These are phyloP conservation scores for Anagyrus pseudococci DNA, from an alignment of 2,888 invertebrate species.

Conservation along the genomic window DNA sequence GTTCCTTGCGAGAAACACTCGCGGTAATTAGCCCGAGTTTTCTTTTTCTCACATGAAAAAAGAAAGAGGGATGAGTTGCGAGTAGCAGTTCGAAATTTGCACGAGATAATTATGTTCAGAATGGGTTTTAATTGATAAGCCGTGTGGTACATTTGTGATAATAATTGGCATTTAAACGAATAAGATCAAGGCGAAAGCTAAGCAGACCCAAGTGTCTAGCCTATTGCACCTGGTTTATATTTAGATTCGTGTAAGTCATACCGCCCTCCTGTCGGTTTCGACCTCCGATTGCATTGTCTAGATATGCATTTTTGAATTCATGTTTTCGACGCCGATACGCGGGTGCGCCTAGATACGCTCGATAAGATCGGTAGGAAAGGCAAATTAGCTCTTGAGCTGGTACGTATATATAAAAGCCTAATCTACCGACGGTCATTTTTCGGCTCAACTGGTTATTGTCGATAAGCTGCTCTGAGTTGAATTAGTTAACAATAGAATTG, in stretches of 20 bases:
- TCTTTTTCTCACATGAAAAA: conserved; percentile 13
- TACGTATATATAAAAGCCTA: conserved; percentile 4
- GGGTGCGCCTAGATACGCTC: conserved; percentile 8
- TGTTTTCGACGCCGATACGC: background rate
- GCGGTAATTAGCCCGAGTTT: conserved; percentile 25
- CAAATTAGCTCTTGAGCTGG: conserved; percentile 28
- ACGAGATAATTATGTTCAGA: too few relatives aligned
- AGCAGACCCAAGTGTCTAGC: too few relatives aligned
- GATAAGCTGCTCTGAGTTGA: conserved; percentile 9
- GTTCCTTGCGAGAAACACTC: background rate
- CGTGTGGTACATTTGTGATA: too few relatives aligned
- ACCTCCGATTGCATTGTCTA: background rate
- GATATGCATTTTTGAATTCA: conserved; percentile 4
- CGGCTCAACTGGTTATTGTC: conserved; percentile 1
- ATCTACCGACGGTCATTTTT: background rate
- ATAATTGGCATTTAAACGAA: too few relatives aligned
- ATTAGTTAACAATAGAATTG: background rate
- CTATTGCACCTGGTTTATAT: too few relatives aligned
- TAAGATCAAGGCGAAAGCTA: too few relatives aligned
- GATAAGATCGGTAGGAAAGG: conserved; percentile 24
- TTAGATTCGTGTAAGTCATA: too few relatives aligned
- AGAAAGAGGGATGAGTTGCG: conserved; percentile 11
- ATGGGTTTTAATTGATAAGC: too few relatives aligned
- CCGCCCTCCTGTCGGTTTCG: background rate
- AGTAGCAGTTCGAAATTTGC: too few relatives aligned